Conservation (phyloP, 2,888 invertebrate species). For the Standfussiana lucernea region DNA sequence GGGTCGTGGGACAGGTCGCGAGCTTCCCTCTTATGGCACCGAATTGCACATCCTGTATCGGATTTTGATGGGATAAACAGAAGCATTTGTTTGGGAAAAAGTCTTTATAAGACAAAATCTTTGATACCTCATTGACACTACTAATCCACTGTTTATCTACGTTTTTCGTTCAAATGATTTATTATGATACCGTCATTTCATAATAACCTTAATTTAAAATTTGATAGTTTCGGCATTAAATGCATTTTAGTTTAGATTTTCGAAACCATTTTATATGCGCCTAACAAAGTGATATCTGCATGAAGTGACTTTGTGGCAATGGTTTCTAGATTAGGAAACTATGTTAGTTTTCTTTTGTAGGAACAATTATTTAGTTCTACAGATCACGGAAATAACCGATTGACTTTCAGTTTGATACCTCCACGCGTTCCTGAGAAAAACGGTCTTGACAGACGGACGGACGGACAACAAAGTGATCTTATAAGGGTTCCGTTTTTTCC, state of each 20-base stretch:
- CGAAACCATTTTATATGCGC: neutral
- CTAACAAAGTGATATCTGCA: neutral
- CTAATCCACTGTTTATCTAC: no score
- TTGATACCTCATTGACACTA: no score
- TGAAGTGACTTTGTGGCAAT: neutral
- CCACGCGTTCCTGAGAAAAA: no score
- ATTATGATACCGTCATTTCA: no score
- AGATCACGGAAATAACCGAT: neutral
- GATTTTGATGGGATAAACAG: conserved; percentile 63
- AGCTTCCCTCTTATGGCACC: conserved; percentile 87
- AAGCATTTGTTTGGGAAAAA: conserved; percentile 46
- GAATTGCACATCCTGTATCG: conserved; percentile 84
- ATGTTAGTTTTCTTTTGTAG: neutral
- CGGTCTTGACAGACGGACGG: no score
- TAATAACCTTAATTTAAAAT: no score
- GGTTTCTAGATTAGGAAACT: neutral
- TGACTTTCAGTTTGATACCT: no score
- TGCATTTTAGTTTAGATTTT: neutral
- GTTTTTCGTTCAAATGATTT: no score
- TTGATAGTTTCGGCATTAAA: neutral
- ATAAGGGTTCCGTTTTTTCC: no score
- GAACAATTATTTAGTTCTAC: neutral
- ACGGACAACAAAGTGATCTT: no score
- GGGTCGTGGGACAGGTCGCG: conserved; percentile 88
- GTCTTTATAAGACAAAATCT: no score